Evolutionary conservation across 2,113 vertebrate genomes (phyloP).

Genomic region (Siniperca knerii): DNA sequence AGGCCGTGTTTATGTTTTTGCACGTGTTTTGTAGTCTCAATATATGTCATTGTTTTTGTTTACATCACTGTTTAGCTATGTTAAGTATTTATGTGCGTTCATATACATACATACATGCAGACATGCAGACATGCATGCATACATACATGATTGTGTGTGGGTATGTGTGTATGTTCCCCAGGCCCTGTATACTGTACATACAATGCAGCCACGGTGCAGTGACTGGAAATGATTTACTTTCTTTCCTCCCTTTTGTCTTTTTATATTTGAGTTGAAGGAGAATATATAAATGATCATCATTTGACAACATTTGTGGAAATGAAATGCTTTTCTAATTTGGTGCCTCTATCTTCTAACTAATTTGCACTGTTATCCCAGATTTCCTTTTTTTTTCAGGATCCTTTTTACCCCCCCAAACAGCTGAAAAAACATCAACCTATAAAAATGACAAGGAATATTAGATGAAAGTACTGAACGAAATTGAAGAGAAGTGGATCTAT

Average conservation of each 20-base stretch:
- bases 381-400: slow-evolving; percentile 44
- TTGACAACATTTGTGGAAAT: slow-evolving; percentile 22
- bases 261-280: background rate
- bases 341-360: slow-evolving; percentile 27
- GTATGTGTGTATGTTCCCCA: background rate
- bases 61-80: background rate
- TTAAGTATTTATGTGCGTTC: background rate
- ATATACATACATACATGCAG: background rate
- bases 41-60: slow-evolving; percentile 11
- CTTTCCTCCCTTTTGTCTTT: background rate
- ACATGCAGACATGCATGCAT: background rate
- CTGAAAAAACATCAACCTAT: slow-evolving; percentile 9
- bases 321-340: slow-evolving; percentile 19
- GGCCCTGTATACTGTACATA: background rate
- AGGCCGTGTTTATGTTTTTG: background rate
- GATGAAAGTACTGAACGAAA: slow-evolving; percentile 36
- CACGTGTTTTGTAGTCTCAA: slow-evolving; percentile 1
- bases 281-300: background rate
- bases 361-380: slow-evolving; percentile 43
- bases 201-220: background rate
- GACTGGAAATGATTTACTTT: background rate
- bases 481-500: slow-evolving; percentile 8
- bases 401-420: background rate
- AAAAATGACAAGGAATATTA: slow-evolving; percentile 43
- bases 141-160: background rate